A percentile compares a stretch with the other conserved stretches of the same genome.
Conservation (phyloP, 2,888 invertebrate genomes). For the Drosophila mayaguana region DNA sequence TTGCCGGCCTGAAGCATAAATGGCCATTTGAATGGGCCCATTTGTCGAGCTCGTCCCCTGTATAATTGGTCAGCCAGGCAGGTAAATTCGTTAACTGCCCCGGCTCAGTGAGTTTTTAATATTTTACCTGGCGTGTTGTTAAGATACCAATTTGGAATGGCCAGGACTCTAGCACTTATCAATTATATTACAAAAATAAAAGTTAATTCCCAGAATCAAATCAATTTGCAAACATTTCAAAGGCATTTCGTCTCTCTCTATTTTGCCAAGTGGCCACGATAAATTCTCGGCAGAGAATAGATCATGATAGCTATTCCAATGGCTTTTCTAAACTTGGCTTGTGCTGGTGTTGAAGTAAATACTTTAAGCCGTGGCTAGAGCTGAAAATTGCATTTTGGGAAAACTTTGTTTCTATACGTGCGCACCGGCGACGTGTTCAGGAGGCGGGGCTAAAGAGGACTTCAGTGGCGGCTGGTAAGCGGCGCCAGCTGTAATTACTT, state of each 20-base stretch:
- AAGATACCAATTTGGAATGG: too few species aligned
- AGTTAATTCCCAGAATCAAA: neutral
- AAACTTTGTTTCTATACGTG: slow-evolving; percentile 43
- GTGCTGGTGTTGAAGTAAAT: neutral
- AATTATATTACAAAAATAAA: too few species aligned
- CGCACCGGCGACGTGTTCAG: slow-evolving; percentile 25
- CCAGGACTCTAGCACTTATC: too few species aligned
- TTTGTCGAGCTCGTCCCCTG: slow-evolving; percentile 1
- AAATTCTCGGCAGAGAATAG: neutral
- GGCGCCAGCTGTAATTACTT: slow-evolving; percentile 71
- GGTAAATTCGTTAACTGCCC: slow-evolving; percentile 30
- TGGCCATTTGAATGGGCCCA: slow-evolving; percentile 16
- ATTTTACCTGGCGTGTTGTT: neutral
- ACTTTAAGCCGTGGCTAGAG: slow-evolving; percentile 9
- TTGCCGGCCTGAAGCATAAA: slow-evolving; percentile 26
- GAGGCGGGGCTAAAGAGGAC: slow-evolving; percentile 2
- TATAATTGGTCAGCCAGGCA: slow-evolving; percentile 37
- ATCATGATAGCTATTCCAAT: neutral
- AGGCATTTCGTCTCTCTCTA: neutral
- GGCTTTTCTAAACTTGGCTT: neutral
- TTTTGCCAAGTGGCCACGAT: neutral
- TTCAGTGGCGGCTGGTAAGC: slow-evolving; percentile 23
- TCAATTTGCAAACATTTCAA: neutral
- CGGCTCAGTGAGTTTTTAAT: slow-evolving; percentile 7
- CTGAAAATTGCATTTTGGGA: slow-evolving; percentile 45